Evolutionary conservation across 2,797 vertebrate species (phyloP), one percentile per base, ranked within the genome.

Genomic region (Anniella stebbinsi): DNA sequence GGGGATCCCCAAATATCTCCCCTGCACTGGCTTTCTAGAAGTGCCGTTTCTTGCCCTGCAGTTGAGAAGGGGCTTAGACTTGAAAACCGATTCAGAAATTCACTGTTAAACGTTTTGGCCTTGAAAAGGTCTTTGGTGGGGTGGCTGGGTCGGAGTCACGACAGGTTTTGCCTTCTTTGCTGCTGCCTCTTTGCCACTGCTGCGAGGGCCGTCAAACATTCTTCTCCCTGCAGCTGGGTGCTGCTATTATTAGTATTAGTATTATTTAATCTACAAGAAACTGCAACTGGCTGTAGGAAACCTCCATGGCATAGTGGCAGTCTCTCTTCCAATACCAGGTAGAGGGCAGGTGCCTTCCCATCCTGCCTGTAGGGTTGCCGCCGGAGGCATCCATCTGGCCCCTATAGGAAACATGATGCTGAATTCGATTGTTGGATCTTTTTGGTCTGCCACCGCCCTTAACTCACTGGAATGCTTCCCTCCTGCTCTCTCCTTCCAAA

Each of bases 301-400:
- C 6, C 72, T 73, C 72, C 72, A 6, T 21, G 36, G 15, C 17
- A 36, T 4, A 72, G n/a, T 5, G 5, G 33, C 33, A 72, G 70
- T 72, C 33, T 72, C 13, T n/a, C 70, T 36, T 10, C 1, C 12
- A 72, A 72, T 72, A 36, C n/a, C n/a, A 72, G 33, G 33, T 2
- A 18, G 33, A 72, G 70, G 0, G 15, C 33, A 15, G 0, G n/a
- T 36, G 13, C 12, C 0, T n/a, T 72, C 15, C 33, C 12, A 0
- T 15, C 69, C 69, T n/a, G 15, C 15, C 28, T 36, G n/a, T 2
- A 13, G 70, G n/a, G 33, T 72, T 36, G 13, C 70, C 70, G 54
- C 54, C 13, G 3, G 54, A 13, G 54, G 54, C 54, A 15, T 57
- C 54, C 15, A 1, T 1, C 51, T 51, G 51, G 10, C 51, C 51